Conservation (phyloP, 2,113 vertebrate genomes). For the Anhinga anhinga region DNA sequence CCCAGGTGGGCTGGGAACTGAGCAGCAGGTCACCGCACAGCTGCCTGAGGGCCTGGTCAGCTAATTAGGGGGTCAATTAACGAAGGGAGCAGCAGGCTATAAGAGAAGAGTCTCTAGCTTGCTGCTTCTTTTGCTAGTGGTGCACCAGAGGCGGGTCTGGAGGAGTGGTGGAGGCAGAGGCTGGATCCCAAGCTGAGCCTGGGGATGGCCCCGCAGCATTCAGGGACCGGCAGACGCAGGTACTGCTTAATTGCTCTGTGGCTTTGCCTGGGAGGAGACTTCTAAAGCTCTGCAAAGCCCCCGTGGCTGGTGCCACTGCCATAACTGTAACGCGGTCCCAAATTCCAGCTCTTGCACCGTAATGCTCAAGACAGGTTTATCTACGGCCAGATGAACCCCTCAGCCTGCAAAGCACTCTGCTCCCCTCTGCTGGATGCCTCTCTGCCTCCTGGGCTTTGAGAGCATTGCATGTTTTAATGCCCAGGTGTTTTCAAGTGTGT, state of each 20-base stretch:
- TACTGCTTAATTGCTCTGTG: fast-evolving
- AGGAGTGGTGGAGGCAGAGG: fast-evolving
- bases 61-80: neutral
- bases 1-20: neutral
- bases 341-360: fast-evolving
- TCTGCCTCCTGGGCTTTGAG: fast-evolving
- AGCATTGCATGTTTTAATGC: fast-evolving
- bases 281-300: neutral
- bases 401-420: fast-evolving
- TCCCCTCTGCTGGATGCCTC: fast-evolving
- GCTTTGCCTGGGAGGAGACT: neutral
- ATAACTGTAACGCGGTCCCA: fast-evolving
- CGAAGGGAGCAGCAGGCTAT: neutral
- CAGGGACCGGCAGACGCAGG: fast-evolving
- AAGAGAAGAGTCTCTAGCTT: fast-evolving
- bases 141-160: fast-evolving
- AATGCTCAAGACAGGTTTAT: fast-evolving
- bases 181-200: neutral
- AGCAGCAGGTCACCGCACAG: neutral
- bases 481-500: fast-evolving
- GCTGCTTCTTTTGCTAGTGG: fast-evolving
- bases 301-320: fast-evolving
- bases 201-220: fast-evolving
- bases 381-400: fast-evolving
- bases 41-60: neutral